Percentiles rank a stretch among this genome's conserved stretches.
Evolutionary conservation across 2,797 vertebrate genomes (phyloP).

Genomic region (Karalla daura): DNA sequence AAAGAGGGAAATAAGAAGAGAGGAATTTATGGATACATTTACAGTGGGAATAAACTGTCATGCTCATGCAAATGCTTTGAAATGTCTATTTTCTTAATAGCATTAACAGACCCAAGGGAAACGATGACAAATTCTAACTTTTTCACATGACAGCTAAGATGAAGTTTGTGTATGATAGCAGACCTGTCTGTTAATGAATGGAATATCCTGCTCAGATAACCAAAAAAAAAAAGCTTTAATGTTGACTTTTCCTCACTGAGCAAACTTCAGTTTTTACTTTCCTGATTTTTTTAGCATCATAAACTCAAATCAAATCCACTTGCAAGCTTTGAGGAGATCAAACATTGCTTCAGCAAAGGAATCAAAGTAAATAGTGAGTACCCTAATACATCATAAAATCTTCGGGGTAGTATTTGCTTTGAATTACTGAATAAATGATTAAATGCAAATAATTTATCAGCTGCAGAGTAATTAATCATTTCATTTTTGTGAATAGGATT

Average conservation of each 20-base stretch:
- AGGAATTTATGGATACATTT: neutral
- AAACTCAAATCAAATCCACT: constrained; percentile 10
- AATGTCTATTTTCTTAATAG: neutral
- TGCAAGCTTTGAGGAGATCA: constrained; percentile 26
- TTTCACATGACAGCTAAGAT: neutral
- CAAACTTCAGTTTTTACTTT: constrained; percentile 1
- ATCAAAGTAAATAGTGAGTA: neutral
- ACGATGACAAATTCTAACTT: neutral
- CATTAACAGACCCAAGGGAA: neutral
- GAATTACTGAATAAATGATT: constrained; percentile 18
- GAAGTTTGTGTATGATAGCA: neutral
- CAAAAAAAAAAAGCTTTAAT: constrained; percentile 21
- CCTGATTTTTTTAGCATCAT: constrained; percentile 1
- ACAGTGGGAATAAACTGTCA: neutral
- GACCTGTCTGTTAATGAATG: neutral
- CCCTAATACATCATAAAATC: constrained; percentile 1
- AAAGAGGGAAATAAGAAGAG: neutral
- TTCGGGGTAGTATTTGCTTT: neutral
- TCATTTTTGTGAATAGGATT: constrained; percentile 13
- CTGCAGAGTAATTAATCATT: constrained; percentile 19
- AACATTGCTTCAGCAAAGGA: neutral
- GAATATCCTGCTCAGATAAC: neutral
- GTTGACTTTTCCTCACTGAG: neutral
- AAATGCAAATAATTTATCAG: constrained; percentile 7
- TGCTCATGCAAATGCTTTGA: neutral